phyloP scores from a whole-genome alignment of 2,888 invertebrate genomes.

The Drosophila antonietae region DNA sequence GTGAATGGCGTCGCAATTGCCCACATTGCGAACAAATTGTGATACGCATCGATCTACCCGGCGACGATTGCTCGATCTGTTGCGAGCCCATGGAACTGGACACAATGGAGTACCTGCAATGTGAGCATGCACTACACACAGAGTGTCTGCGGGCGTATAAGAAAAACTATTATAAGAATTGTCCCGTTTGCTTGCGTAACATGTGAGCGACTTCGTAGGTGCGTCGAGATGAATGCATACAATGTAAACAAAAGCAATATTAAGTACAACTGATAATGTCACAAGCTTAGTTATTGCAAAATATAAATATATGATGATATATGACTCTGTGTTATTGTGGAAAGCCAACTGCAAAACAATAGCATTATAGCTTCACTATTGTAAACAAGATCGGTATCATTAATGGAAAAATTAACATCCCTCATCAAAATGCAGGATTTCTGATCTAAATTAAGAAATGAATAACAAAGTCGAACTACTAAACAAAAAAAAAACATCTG shows the following conservation, averaged over 20 bases:
- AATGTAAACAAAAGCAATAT: constrained; percentile 29
- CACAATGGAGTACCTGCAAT: constrained; percentile 40
- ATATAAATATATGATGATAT: neutral
- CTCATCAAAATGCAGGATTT: neutral
- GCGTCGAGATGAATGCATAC: neutral
- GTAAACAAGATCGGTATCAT: neutral
- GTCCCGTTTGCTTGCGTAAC: constrained; percentile 47
- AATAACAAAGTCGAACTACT: too few relatives aligned
- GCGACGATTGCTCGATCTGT: constrained; percentile 63
- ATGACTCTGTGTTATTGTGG: too few relatives aligned
- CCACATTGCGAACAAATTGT: constrained; percentile 27
- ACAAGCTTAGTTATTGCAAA: constrained; percentile 6
- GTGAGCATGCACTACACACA: constrained; percentile 62
- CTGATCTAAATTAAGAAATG: too few relatives aligned
- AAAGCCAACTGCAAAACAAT: neutral
- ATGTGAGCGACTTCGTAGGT: neutral
- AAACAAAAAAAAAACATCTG: too few relatives aligned
- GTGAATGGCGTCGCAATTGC: constrained; percentile 16
- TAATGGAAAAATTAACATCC: neutral
- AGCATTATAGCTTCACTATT: neutral
- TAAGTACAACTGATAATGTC: constrained; percentile 1
- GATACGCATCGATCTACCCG: constrained; percentile 20
- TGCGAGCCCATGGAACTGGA: constrained; percentile 21
- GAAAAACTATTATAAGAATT: neutral
- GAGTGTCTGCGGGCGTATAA: constrained; percentile 20